phyloP scores from a whole-genome alignment of 2,888 invertebrate species.

The Phaonia tiefii region DNA sequence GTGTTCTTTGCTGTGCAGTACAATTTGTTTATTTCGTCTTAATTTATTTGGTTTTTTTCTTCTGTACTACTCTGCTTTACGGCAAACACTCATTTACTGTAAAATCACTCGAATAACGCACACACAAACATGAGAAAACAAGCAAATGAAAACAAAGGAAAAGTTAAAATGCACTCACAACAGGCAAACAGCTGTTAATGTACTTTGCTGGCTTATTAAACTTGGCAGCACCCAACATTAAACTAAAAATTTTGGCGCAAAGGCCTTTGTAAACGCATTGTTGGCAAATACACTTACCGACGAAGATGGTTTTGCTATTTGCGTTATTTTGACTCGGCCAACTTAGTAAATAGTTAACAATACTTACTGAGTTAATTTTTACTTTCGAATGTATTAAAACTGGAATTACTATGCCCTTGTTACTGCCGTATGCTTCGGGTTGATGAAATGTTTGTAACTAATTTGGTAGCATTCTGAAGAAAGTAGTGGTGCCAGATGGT shows the following conservation, averaged over 20 bases:
- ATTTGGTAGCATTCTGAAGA: slow-evolving; percentile 13
- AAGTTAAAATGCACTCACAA: slow-evolving; percentile 44
- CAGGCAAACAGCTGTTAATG: slow-evolving; percentile 51
- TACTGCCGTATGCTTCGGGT: too few relatives aligned
- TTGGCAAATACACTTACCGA: slow-evolving; percentile 34
- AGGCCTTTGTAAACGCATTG: not conserved
- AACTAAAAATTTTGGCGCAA: slow-evolving; percentile 54
- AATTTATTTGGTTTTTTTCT: slow-evolving; percentile 54
- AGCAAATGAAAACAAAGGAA: slow-evolving; percentile 57
- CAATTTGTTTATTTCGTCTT: slow-evolving; percentile 66
- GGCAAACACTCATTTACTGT: slow-evolving; percentile 40
- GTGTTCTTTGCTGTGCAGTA: slow-evolving; percentile 35
- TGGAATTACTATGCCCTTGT: too few relatives aligned
- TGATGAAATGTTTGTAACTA: not conserved
- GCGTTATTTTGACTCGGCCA: too few relatives aligned
- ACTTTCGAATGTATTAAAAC: too few relatives aligned
- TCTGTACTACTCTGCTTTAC: slow-evolving; percentile 51
- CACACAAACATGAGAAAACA: slow-evolving; percentile 6
- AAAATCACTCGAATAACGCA: too few relatives aligned
- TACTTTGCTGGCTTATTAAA: slow-evolving; percentile 3
- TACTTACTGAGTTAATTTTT: too few relatives aligned
- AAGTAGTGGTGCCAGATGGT: too few relatives aligned
- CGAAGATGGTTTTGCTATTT: too few relatives aligned
- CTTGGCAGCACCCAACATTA: slow-evolving; percentile 39
- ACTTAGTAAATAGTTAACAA: too few relatives aligned